Base-by-base conservation (phyloP, 2,797 vertebrate species). In the Mus minutoides region DNA sequence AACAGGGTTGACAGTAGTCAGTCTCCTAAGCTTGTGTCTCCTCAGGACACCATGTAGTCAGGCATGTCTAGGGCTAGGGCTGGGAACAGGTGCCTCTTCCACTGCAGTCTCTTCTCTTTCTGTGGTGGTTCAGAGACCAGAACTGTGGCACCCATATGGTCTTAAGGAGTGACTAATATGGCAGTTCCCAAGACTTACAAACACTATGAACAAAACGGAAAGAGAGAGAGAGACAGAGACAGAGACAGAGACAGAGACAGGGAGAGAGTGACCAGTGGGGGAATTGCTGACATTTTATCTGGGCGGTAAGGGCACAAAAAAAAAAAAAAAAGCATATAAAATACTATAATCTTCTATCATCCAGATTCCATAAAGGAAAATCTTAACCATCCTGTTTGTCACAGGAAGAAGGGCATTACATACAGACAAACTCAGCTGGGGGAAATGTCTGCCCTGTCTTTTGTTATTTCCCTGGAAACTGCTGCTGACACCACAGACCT, bases 311-410 rank as follows among this genome's bases (percentile, higher is more conserved):
- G 69, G 54, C 21, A 69, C 11, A 26, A 60, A 88, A 85, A 96
- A n/a, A 71, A 56, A 69, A 86, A 96, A 40, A 71, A 62, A 69
- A 88, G 49, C 24, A 19, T 29, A 73, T 29, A 62, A 89, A 94
- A 89, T n/a, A 75, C 56, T 76, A 52, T 12, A 90, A 86, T 37
- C 34, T 37, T 88, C 29, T 71, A 58, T 91, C 12, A 54, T 90
- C 94, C 93, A 77, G 80, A 86, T 92, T 93, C 91, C 26, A 31
- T 83, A 76, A 80, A 92, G 92, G 64, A 87, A 92, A 56, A 75
- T 88, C 43, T 90, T 90, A 87, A 80, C 52, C 71, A 89, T 13
- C 11, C 3, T 67, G 5, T 19, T 71, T 79, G 34, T 34, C 29
- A 46, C 49, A 93, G 26, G n/a, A 58, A 24, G 14, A 58, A 90